Percentiles rank a stretch among this genome's conserved stretches.
phyloP scores from a whole-genome alignment of 1,140 invertebrate genomes.

The Cotesia vestalis region DNA sequence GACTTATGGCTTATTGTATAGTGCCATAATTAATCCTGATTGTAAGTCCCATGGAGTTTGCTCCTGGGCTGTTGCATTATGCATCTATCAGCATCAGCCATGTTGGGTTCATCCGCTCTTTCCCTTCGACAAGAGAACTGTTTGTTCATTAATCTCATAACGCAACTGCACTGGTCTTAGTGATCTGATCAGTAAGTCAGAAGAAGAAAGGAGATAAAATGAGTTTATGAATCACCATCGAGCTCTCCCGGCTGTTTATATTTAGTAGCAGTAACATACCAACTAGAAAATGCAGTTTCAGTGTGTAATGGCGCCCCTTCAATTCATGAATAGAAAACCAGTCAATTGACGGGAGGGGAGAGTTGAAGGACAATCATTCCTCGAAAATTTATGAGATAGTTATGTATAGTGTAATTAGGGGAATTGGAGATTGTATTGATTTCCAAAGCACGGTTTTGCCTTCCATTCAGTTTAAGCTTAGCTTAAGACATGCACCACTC shows the following conservation, averaged over 20 bases:
- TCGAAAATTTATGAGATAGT: too few relatives aligned
- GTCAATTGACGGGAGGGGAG: too few relatives aligned
- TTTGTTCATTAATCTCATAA: conserved; percentile 48
- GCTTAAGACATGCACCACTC: too few relatives aligned
- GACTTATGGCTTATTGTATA: conserved; percentile 47
- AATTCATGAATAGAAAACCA: conserved; percentile 6
- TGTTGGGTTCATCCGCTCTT: conserved; percentile 45
- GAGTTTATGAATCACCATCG: conserved; percentile 41
- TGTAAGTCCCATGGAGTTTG: conserved; percentile 50
- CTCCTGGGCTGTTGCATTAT: conserved; percentile 50
- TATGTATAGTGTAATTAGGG: too few relatives aligned
- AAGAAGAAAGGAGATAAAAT: background rate
- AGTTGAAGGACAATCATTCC: too few relatives aligned
- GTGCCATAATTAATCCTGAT: conserved; percentile 52
- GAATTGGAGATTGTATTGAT: too few relatives aligned
- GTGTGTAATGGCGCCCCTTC: conserved; percentile 27
- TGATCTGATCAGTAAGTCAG: conserved; percentile 8
- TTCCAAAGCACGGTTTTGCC: too few relatives aligned
- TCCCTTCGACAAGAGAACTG: conserved; percentile 29
- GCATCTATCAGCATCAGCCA: conserved; percentile 45
- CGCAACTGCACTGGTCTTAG: conserved; percentile 20
- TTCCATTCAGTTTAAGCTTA: too few relatives aligned
- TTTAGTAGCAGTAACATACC: background rate
- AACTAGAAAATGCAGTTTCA: background rate
- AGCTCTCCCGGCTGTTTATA: conserved; percentile 1